Conservation (phyloP, 2,888 invertebrate species). For the Uropetala carovei region DNA sequence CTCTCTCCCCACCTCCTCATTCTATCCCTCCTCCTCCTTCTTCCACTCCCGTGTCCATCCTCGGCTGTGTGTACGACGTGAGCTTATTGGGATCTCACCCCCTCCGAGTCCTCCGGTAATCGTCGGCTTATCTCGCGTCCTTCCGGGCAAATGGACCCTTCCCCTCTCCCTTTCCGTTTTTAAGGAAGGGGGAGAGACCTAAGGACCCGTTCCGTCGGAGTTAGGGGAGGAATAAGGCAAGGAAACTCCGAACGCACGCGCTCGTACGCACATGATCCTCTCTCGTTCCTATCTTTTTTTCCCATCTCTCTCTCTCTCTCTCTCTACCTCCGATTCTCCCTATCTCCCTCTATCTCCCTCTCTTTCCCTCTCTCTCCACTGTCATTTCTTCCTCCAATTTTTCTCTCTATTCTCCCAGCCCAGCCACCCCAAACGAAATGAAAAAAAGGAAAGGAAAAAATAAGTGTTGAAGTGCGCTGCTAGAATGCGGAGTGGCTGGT, state of each 20-base stretch:
- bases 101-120: constrained; percentile 46
- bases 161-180: background rate
- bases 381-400: background rate
- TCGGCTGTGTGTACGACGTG: constrained; percentile 37
- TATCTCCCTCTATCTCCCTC: background rate
- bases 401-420: background rate
- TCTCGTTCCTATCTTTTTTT: background rate
- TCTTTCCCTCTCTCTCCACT: background rate
- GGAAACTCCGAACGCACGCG: background rate
- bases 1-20: background rate
- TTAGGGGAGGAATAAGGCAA: background rate
- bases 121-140: constrained; percentile 59
- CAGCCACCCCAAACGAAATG: background rate
- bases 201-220: background rate
- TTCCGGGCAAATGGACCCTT: constrained; percentile 55
- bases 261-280: background rate
- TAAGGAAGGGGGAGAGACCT: background rate
- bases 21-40: too few relatives aligned
- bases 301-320: background rate
- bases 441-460: constrained; percentile 11
- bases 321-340: background rate
- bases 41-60: constrained; percentile 31
- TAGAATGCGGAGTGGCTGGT: constrained; percentile 3
- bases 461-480: background rate
- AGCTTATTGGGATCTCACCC: constrained; percentile 52